Base-by-base conservation (phyloP, 1,140 invertebrate genomes). In the Drosophila eugracilis region DNA sequence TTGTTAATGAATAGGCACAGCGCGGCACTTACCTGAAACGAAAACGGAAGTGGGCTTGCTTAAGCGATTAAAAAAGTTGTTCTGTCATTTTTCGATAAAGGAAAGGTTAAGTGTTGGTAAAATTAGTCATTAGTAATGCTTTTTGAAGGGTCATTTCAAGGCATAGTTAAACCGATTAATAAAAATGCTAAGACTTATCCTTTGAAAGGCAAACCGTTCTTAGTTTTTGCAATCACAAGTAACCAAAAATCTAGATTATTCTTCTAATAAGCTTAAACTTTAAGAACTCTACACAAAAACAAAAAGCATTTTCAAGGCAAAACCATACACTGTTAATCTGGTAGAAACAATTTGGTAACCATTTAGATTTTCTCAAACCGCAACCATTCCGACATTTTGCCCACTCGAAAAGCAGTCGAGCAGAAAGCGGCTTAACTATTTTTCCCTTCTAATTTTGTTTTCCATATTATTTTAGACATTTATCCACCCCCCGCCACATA, bases 391-490 rank as follows among this genome's bases (percentile, higher is more conserved):
- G 5, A 47, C n/a, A 14, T 22, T 9, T 7, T 4, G 4, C 34
- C 30, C 55, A 44, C 63, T 70, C 67, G 66, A 62, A 78, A 65
- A 41, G 26, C 76, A 73, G 37, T 55, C 74, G 54, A 77, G 74
- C 69, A 26, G 75, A 78, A 73, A 78, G 67, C 76, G 62, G 60
- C 73, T 81, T 55, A 81, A 81, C 78, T 77, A 81, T 81, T 54
- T 77, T 81, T 57, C 60, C 73, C 73, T 57, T 59, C 73, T 81
- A 55, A 73, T 73, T 81, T 81, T 72, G 34, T 24, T 21, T 30
- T 17, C 59, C 60, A 81, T 81, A 63, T 81, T 81, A 81, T 80
- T 80, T 57, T 76, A 54, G 12, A 37, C 62, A 41, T 22, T 41
- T 66, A 10, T 49, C 44, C 34, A 9, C n/a, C n/a, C 28, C n/a